Conservation (phyloP, 1,140 invertebrate species). For the Panagrolaimus sp. region DNA sequence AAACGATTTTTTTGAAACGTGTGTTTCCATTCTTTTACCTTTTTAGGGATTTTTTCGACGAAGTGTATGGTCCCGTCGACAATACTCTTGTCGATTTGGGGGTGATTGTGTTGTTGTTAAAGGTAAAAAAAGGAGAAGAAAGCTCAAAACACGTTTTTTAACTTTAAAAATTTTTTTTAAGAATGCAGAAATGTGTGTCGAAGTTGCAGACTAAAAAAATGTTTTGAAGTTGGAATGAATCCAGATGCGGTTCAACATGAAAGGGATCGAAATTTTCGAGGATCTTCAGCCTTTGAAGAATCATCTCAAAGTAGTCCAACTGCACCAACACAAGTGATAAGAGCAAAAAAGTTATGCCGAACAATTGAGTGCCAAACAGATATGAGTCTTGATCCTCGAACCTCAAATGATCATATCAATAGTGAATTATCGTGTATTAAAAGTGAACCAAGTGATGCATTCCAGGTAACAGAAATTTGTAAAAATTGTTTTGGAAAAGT, state of each 20-base stretch:
- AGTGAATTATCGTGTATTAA: not conserved
- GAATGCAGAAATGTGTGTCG: constrained; percentile 80
- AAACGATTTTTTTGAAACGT: constrained; percentile 7
- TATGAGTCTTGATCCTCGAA: not conserved
- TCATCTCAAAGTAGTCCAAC: not conserved
- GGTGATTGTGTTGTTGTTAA: constrained; percentile 28
- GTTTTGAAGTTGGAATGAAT: constrained; percentile 94
- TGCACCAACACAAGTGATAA: not conserved
- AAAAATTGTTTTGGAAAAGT: not conserved
- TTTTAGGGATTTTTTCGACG: constrained; percentile 32
- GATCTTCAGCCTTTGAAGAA: not conserved
- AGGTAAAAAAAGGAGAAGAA: constrained; percentile 10
- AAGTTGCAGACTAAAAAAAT: constrained; percentile 88
- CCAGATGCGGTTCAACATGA: constrained; percentile 70
- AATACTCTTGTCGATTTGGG: constrained; percentile 33
- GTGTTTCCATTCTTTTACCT: not conserved
- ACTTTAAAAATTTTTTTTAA: constrained; percentile 7
- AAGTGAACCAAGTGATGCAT: no score
- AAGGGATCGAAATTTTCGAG: constrained; percentile 24
- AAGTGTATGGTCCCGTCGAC: constrained; percentile 22
- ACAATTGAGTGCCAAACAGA: constrained; percentile 12
- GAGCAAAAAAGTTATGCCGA: constrained; percentile 10
- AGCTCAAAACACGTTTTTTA: not conserved
- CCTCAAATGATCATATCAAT: not conserved
- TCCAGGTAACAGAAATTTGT: no score